These are phyloP conservation scores for Meloidogyne exigua DNA, from an alignment of 1,140 invertebrate genomes.

Conservation along the genomic window DNA sequence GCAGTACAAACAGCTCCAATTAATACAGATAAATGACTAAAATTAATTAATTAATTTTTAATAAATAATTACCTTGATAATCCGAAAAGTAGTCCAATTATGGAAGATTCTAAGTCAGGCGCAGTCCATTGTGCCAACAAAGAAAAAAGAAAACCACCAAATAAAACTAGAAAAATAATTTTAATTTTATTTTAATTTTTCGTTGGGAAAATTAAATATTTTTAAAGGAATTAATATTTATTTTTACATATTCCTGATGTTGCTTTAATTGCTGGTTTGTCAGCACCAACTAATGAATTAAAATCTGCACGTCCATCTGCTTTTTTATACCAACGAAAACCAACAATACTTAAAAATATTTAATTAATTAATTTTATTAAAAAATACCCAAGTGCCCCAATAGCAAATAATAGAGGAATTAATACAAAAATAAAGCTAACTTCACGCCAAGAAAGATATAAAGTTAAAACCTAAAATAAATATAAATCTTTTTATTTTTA, in stretches of 20 bases:
- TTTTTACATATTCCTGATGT: slow-evolving; percentile 20
- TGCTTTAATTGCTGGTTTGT: slow-evolving; percentile 13
- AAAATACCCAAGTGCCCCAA: slow-evolving; percentile 22
- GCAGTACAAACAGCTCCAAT: slow-evolving; percentile 22
- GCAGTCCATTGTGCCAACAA: slow-evolving; percentile 19
- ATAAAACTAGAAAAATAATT: not conserved
- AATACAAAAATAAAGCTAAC: slow-evolving; percentile 28
- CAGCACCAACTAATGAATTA: slow-evolving; percentile 4
- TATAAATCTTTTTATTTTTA: not conserved
- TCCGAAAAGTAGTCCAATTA: slow-evolving; percentile 10
- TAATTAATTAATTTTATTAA: not conserved
- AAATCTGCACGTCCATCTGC: slow-evolving; percentile 29
- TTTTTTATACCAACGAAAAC: slow-evolving; percentile 31
- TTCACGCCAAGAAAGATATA: slow-evolving; percentile 23
- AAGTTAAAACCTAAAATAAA: slow-evolving; percentile 11
- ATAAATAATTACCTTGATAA: slow-evolving; percentile 12
- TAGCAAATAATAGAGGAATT: slow-evolving; percentile 24
- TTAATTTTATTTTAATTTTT: not conserved
- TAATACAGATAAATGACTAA: slow-evolving; percentile 16
- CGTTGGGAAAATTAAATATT: too few species aligned
- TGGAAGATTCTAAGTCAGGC: not conserved
- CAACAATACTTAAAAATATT: slow-evolving; percentile 16
- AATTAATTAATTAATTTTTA: not conserved
- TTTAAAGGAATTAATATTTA: too few species aligned
- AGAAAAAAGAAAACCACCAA: slow-evolving; percentile 20